Base-by-base conservation (phyloP, 2,113 vertebrate genomes). In the Thermophis baileyi region DNA sequence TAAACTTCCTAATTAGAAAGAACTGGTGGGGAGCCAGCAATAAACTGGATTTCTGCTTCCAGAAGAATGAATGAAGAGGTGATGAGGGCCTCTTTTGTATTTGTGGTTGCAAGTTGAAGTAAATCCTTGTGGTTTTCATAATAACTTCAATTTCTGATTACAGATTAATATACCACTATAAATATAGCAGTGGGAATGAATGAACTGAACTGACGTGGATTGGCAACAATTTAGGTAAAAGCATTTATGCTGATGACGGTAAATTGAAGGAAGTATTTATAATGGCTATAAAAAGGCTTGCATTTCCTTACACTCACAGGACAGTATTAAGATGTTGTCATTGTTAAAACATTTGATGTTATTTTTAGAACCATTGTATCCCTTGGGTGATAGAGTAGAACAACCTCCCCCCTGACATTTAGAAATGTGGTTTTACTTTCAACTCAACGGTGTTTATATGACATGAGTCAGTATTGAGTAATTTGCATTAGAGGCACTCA, bases 351-450 rank as follows among this genome's bases (percentile, higher is more conserved):
- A 87, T 53, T 49, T 24, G 2, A 27, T 18, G 25, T 44, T 87
- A 60, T 86, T 86, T 86, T 93, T 86, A 57, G 60, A 81, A 14
- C 14, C 30, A 20, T 51, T 81, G 25, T 90, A 90, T 1, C 3
- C 40, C 25, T 74, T n/a, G 14, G 46, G 0, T 60, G 85, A 54
- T 60, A 90, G 60, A 90, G 51, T 3, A 95, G 40, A 11, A 89
- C 44, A 2, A 91, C 11, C 10, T 69, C 30, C 14, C 30, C 30
- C 63, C 46, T 74, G 91, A 93, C 57, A 92, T 1, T 7, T 4
- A 93, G 27, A 89, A 96, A 90, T 1, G 11, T 30, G 91, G 55
- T 96, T 95, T 94, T 89, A 90, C 46, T 95, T 85, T 9, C 94
- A 92, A 11, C 0, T 93, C 91, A 88, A 1, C 0, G 51, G 35